A percentile compares a stretch with the other conserved stretches of the same genome.
phyloP scores from a whole-genome alignment of 2,113 vertebrate species.

The Prolemur simus region DNA sequence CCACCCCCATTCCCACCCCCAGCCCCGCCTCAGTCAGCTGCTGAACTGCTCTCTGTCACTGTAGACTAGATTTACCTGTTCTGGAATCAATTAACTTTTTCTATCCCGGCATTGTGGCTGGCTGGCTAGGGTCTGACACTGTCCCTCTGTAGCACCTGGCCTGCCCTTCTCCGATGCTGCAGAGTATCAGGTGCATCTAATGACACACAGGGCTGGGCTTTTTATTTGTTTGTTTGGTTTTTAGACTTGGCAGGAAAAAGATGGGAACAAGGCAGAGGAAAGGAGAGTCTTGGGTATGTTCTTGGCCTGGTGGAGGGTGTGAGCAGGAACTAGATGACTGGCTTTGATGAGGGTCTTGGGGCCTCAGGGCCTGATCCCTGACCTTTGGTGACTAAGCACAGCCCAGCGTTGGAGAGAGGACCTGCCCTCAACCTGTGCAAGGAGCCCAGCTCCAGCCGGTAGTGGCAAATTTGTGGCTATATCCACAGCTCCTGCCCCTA shows the following conservation, averaged over 20 bases:
- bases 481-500: not conserved
- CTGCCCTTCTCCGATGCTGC: not conserved
- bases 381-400: not conserved
- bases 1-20: not conserved
- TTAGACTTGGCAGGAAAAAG: not conserved
- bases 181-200: not conserved
- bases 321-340: not conserved
- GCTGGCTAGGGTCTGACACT: not conserved
- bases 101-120: no score
- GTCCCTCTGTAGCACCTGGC: not conserved
- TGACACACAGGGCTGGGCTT: no score
- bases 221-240: not conserved
- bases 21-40: not conserved
- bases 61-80: not conserved
- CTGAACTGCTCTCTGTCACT: not conserved
- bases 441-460: not conserved
- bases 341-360: not conserved
- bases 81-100: not conserved
- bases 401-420: not conserved
- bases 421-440: not conserved
- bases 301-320: not conserved
- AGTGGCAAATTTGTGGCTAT: no score
- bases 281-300: not conserved
- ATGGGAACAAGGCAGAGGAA: not conserved
- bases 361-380: not conserved